Conservation (phyloP, 1,140 invertebrate species). For the Papilio dardanus region DNA sequence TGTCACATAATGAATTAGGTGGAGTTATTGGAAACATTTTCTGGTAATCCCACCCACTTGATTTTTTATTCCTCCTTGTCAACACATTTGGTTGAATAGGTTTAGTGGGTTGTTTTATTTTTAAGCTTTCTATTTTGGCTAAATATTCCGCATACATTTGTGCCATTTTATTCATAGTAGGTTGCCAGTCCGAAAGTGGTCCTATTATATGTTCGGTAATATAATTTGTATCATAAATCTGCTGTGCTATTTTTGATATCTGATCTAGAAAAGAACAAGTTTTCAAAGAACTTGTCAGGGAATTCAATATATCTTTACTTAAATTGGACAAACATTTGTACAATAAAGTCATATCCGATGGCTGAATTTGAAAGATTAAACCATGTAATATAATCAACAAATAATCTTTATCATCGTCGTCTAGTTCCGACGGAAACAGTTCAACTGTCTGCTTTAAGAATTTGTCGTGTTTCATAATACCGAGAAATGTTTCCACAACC, state of each 20-base stretch:
- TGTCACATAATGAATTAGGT: constrained; percentile 59
- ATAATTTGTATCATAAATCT: constrained; percentile 75
- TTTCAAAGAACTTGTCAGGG: constrained; percentile 68
- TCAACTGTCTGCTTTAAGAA: constrained; percentile 59
- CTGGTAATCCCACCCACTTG: constrained; percentile 31
- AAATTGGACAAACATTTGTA: constrained; percentile 74
- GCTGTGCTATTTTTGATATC: constrained; percentile 66
- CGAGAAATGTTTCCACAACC: constrained; percentile 70
- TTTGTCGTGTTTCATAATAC: constrained; percentile 60
- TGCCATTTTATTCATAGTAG: constrained; percentile 70
- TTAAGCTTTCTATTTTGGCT: constrained; percentile 64
- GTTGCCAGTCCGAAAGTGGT: constrained; percentile 74
- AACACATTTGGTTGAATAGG: constrained; percentile 68
- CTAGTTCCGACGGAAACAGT: constrained; percentile 56
- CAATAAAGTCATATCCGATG: constrained; percentile 55
- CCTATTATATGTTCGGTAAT: constrained; percentile 76
- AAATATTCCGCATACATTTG: constrained; percentile 70
- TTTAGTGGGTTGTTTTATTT: constrained; percentile 66
- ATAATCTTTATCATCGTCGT: constrained; percentile 66
- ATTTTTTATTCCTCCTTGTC: constrained; percentile 60
- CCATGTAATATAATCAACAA: constrained; percentile 64
- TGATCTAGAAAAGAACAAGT: constrained; percentile 62
- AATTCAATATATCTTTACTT: constrained; percentile 63
- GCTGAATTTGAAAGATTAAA: constrained; percentile 62
- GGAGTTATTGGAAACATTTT: constrained; percentile 46